Percentiles rank a stretch among this genome's conserved stretches.
phyloP scores from a whole-genome alignment of 2,113 vertebrate genomes.

The Paracanthobrama guichenoti region DNA sequence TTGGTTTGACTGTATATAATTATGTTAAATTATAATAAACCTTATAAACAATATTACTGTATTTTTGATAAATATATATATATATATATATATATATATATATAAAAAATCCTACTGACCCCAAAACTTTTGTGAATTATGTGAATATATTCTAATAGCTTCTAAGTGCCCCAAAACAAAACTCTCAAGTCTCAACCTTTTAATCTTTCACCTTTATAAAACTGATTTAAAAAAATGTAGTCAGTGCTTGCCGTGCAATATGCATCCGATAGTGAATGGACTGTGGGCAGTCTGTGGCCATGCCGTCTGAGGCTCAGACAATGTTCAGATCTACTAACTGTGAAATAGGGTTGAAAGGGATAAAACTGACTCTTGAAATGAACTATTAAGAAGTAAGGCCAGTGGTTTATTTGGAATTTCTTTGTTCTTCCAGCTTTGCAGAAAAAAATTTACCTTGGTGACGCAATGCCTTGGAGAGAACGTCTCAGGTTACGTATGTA shows the following conservation, averaged over 20 bases:
- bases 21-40: too few species aligned
- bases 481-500: too few species aligned
- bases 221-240: background rate
- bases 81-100: too few species aligned
- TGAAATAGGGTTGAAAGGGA: background rate
- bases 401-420: background rate
- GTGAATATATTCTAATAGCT: background rate
- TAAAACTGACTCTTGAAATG: background rate
- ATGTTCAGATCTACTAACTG: background rate
- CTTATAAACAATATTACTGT: too few species aligned
- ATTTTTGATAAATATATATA: too few species aligned
- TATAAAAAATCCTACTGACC: too few species aligned
- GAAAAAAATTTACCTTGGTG: constrained; percentile 9
- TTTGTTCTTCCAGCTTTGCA: background rate
- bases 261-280: background rate
- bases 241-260: background rate
- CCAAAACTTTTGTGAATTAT: too few species aligned
- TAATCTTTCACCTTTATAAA: background rate
- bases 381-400: constrained; percentile 17
- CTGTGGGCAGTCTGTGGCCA: background rate
- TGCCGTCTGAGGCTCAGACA: background rate
- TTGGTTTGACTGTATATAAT: too few species aligned
- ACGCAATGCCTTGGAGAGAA: constrained; percentile 21
- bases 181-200: background rate
- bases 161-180: background rate